Evolutionary conservation across 2,797 vertebrate genomes (phyloP).

Genomic region (Pseudochirops cupreus): DNA sequence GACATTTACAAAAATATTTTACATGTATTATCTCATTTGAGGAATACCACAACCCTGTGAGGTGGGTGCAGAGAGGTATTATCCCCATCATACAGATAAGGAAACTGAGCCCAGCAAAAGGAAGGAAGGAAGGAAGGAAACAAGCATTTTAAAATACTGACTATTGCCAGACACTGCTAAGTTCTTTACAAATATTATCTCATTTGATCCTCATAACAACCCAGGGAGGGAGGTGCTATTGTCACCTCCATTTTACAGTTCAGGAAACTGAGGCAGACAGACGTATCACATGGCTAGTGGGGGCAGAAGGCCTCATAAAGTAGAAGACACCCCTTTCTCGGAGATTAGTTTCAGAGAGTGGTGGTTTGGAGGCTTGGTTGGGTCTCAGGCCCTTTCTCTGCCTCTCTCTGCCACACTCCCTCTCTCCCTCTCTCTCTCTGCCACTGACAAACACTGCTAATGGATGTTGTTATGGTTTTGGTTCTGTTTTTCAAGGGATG

Average conservation of each 20-base stretch:
- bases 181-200: not conserved
- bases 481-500: not conserved
- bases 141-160: not conserved
- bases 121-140: not conserved
- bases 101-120: not conserved
- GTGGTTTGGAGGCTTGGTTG: not conserved
- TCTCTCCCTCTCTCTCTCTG: not conserved
- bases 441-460: constrained; percentile 31
- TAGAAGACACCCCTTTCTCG: not conserved
- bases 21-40: not conserved
- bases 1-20: not conserved
- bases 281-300: not conserved
- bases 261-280: not conserved
- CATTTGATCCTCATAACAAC: not conserved
- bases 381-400: not conserved
- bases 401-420: not conserved
- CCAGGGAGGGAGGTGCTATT: not conserved
- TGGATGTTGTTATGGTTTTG: constrained; percentile 1
- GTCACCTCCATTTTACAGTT: not conserved
- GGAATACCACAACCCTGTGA: not conserved
- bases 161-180: not conserved
- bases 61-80: not conserved
- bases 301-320: not conserved
- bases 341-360: not conserved
- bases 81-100: not conserved